Conservation (phyloP, 2,888 invertebrate genomes). For the Trichogramma dendrolimi region DNA sequence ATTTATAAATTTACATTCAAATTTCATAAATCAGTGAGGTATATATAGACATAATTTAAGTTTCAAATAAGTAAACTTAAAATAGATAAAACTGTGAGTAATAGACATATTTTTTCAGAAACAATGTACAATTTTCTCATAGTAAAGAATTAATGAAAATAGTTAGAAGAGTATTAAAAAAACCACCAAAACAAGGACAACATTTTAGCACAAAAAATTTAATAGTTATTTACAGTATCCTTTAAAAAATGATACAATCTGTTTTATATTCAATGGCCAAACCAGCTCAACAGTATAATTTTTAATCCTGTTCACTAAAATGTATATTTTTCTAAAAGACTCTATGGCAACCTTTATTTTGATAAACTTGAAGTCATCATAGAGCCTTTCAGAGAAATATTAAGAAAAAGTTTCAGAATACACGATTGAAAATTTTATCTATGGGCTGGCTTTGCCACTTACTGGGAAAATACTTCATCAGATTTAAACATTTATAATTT, state of each 20-base stretch:
- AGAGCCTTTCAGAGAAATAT: no score
- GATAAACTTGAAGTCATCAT: no score
- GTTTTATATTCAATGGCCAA: no score
- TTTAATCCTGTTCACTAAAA: neutral
- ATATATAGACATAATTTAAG: conserved; percentile 5
- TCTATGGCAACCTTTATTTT: no score
- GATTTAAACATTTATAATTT: conserved; percentile 1
- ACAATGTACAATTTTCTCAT: conserved; percentile 37
- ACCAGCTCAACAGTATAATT: no score
- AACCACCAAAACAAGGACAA: conserved; percentile 44
- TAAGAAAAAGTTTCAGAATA: neutral
- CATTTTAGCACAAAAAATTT: conserved; percentile 46
- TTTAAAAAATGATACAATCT: conserved; percentile 28
- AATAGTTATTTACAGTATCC: conserved; percentile 47
- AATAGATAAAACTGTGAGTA: conserved; percentile 4
- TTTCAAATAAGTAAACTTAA: conserved; percentile 3
- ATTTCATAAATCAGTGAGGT: conserved; percentile 43
- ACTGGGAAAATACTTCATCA: neutral
- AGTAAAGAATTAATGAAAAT: conserved; percentile 48
- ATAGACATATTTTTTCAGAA: conserved; percentile 33
- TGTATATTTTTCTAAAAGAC: no score
- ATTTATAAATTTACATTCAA: conserved; percentile 49
- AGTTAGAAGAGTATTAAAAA: conserved; percentile 45
- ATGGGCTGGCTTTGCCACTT: no score
- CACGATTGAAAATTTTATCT: no score